Evolutionary conservation across 2,113 vertebrate species (phyloP).

Genomic region (Eurypyga helias): DNA sequence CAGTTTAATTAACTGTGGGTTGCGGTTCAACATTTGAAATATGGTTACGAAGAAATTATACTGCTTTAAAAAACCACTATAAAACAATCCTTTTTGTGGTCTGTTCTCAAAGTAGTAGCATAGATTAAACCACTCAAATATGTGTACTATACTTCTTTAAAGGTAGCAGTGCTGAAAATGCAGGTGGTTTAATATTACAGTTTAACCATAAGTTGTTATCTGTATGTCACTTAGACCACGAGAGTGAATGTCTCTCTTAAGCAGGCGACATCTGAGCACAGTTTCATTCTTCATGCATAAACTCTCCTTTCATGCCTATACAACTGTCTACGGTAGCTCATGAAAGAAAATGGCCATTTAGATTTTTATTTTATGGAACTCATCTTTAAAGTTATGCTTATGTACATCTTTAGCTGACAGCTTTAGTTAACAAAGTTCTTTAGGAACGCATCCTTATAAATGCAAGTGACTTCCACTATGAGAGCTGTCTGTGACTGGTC

Average conservation of each 20-base stretch:
- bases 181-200: not conserved
- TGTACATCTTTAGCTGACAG: not conserved
- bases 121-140: not conserved
- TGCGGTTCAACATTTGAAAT: conserved; percentile 66
- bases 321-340: too few relatives aligned
- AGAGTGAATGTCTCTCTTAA: not conserved
- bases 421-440: not conserved
- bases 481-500: not conserved
- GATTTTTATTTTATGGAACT: not conserved
- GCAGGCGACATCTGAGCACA: not conserved
- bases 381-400: not conserved
- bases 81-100: conserved; percentile 53
- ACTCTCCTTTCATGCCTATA: not conserved
- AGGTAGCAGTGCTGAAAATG: not conserved
- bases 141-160: not conserved
- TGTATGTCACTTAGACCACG: not conserved
- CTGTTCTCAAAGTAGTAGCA: conserved; percentile 1
- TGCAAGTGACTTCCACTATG: not conserved
- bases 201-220: not conserved
- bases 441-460: not conserved
- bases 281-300: not conserved
- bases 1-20: conserved; percentile 69
- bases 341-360: not conserved
- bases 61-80: conserved; percentile 24
- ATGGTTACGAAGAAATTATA: conserved; percentile 59